Percentiles rank a stretch among this genome's conserved stretches.
Conservation (phyloP, 2,113 vertebrate genomes). For the Tyrannus savana region DNA sequence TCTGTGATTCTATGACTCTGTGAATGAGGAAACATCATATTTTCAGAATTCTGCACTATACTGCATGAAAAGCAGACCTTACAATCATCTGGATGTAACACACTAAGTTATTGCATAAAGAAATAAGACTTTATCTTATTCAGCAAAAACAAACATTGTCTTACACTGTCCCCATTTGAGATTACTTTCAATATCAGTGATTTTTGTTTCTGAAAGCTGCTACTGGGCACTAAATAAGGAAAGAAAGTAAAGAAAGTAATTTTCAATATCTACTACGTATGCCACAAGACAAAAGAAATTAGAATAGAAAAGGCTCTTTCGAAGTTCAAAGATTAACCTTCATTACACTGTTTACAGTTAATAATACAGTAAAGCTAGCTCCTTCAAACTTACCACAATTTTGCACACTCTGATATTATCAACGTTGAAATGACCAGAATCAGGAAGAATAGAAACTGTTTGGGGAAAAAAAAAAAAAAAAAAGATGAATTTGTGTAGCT, state of each 20-base stretch:
- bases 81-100: background rate
- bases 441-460: slow-evolving; percentile 91
- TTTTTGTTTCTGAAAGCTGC: background rate
- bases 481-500: background rate
- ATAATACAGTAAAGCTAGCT: background rate
- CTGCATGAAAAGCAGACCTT: background rate
- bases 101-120: background rate
- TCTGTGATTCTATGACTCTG: background rate
- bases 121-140: background rate
- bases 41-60: background rate
- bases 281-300: background rate
- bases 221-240: background rate
- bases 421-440: slow-evolving; percentile 94
- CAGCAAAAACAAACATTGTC: background rate
- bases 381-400: slow-evolving; percentile 87
- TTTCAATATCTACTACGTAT: background rate
- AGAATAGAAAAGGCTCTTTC: background rate
- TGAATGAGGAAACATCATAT: background rate
- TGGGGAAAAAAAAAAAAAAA: fast-evolving
- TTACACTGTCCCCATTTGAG: background rate
- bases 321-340: background rate
- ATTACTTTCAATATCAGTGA: background rate
- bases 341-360: background rate
- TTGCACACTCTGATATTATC: slow-evolving; percentile 97
- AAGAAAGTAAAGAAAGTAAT: background rate